These are phyloP conservation scores for Diplodus puntazzo DNA, from an alignment of 2,797 vertebrate genomes.

Conservation along the genomic window DNA sequence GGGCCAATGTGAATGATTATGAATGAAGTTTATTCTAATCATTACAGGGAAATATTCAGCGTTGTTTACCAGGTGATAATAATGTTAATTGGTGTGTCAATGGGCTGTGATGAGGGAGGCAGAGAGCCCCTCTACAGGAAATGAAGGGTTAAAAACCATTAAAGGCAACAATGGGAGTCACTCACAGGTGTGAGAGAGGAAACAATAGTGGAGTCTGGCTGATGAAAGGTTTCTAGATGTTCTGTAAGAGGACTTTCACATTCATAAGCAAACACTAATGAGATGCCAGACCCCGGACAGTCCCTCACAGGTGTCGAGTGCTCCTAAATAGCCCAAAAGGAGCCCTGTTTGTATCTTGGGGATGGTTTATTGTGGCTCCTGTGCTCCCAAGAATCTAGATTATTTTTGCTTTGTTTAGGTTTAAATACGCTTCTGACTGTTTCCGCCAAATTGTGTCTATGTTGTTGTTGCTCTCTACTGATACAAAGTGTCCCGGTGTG, in stretches of 20 bases:
- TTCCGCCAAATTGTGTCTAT: not conserved
- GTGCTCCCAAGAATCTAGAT: not conserved
- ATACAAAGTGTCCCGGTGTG: not conserved
- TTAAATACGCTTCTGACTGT: not conserved
- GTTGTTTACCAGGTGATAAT: conserved; percentile 10
- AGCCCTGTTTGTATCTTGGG: not conserved
- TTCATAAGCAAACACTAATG: conserved; percentile 50
- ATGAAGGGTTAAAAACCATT: conserved; percentile 55
- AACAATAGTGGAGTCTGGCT: conserved; percentile 26
- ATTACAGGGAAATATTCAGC: not conserved
- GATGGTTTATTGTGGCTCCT: not conserved
- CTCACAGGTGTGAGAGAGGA: conserved; percentile 47
- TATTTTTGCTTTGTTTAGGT: not conserved
- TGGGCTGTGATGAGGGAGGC: not conserved
- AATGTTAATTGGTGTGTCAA: conserved; percentile 40
- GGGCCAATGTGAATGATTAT: not conserved
- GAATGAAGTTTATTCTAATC: no score
- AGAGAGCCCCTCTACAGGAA: conserved; percentile 39
- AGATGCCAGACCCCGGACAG: conserved; percentile 21
- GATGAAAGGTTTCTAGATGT: conserved; percentile 37
- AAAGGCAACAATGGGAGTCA: conserved; percentile 55
- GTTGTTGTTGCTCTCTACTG: no score
- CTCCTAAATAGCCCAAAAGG: not conserved
- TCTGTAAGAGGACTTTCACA: conserved; percentile 36
- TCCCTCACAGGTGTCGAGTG: conserved; percentile 9